A percentile compares a stretch with the other conserved stretches of the same genome.
These are phyloP conservation scores for Epinotia nisella DNA, from an alignment of 2,888 invertebrate genomes.

Conservation along the genomic window DNA sequence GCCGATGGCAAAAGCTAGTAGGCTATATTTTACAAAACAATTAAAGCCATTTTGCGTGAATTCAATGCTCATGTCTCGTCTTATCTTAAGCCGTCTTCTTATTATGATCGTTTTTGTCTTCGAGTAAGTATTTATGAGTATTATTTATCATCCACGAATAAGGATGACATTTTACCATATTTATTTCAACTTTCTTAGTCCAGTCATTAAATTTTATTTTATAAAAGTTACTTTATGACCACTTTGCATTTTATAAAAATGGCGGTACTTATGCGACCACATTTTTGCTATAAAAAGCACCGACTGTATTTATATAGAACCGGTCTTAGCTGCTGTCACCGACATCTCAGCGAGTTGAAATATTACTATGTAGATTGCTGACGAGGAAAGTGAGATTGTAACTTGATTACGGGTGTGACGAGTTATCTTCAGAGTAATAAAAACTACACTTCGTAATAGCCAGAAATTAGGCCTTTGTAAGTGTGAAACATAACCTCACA, in stretches of 20 bases:
- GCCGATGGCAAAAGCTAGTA: no score
- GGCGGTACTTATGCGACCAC: conserved; percentile 18
- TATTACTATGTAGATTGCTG: conserved; percentile 28
- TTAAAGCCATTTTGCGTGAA: no score
- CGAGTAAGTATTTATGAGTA: no score
- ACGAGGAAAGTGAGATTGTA: conserved; percentile 29
- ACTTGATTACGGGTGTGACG: background rate
- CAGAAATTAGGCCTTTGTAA: background rate
- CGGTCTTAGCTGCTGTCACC: conserved; percentile 12
- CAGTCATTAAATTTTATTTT: conserved; percentile 18
- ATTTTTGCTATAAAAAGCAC: conserved; percentile 31
- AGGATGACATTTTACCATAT: background rate
- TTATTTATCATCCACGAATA: no score
- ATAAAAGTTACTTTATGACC: conserved; percentile 15
- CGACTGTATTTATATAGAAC: conserved; percentile 21
- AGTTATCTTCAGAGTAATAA: conserved; percentile 11
- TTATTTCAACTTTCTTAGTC: conserved; percentile 14
- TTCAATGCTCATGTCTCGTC: no score
- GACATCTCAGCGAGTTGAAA: conserved; percentile 7
- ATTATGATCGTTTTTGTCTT: no score
- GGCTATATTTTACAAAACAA: no score
- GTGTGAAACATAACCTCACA: background rate
- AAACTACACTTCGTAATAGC: background rate
- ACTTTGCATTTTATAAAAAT: conserved; percentile 33
- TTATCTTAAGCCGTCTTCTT: no score